Base-by-base conservation (phyloP, 2,888 invertebrate genomes). In the Melanargia galathea region DNA sequence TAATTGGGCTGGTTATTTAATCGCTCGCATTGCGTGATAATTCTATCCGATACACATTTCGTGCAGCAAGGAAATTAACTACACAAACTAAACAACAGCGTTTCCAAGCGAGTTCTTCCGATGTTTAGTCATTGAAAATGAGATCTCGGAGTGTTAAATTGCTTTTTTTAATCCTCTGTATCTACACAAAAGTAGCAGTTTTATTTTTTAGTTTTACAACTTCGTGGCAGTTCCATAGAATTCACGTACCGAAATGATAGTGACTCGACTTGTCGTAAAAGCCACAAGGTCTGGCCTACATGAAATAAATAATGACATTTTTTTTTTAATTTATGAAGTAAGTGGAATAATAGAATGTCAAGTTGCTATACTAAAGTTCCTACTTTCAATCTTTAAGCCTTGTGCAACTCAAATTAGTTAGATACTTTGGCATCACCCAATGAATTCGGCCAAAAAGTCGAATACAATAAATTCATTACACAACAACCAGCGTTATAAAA, bases 1-100 rank as follows among this genome's bases (percentile, higher is more conserved):
- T 68, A 68, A 69, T 66, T 66, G 46, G 66, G 68, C 59, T 68
- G 62, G 64, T 69, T 69, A 69, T 68, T 68, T 63, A 69, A 69
- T 68, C 61, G 20, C 48, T 63, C 61, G 54, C 57, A 60, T 67
- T 66, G 68, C 64, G 63, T 66, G 67, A 60, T 64, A 62, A 54
- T 58, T 45, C 62, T 60, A 68, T 64, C 64, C 63, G 48, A 40
- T 51, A 54, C 22, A 49, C 48, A 48, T 48, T 60, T 40, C 33
- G 56, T 56, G 40, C 46, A 4, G 35, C 52, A 40, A 63, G 51
- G 63, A 57, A 65, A 65, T 65, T 62, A 62, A 43, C 43, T 52
- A 51, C 40, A 45, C 30, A 52, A 62, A 51, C 33, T 35, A 51
- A 33, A 45, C 24, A 52, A 43, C 33, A 13, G 51, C n/a, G n/a